Evolutionary conservation across 2,113 vertebrate species (phyloP).

Genomic region (Megatriorchis doriae): DNA sequence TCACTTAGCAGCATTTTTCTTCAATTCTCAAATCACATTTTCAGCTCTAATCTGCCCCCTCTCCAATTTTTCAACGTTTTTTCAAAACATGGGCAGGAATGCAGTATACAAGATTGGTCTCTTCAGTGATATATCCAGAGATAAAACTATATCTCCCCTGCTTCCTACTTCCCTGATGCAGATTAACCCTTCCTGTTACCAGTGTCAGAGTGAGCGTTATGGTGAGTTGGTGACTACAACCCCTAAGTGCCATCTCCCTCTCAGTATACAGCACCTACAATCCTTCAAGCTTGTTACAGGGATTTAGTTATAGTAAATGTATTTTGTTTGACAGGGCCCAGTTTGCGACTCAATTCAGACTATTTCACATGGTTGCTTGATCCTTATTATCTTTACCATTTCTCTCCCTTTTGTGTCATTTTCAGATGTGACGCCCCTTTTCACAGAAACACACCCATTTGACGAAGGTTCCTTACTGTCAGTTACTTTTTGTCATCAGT

Average conservation of each 20-base stretch:
- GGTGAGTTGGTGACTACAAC: background rate
- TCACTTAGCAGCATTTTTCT: constrained; percentile 37
- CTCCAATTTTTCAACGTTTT: background rate
- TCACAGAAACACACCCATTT: background rate
- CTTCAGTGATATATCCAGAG: background rate
- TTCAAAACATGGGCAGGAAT: background rate
- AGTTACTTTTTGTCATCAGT: background rate
- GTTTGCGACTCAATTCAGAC: background rate
- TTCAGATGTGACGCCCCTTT: background rate
- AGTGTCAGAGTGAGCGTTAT: background rate
- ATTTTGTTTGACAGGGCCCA: background rate
- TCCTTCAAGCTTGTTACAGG: background rate
- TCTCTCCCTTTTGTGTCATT: background rate
- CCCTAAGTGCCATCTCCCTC: background rate
- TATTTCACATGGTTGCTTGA: background rate
- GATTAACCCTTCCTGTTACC: background rate
- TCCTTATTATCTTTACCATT: background rate
- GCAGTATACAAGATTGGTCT: background rate
- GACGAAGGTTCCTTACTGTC: background rate
- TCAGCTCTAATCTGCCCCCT: background rate
- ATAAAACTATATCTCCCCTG: background rate
- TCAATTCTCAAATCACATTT: constrained; percentile 24
- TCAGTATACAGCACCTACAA: background rate
- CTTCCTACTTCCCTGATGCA: background rate
- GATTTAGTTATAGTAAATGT: background rate